Evolutionary conservation across 2,113 vertebrate species (phyloP).

Genomic region (Pollachius pollachius): DNA sequence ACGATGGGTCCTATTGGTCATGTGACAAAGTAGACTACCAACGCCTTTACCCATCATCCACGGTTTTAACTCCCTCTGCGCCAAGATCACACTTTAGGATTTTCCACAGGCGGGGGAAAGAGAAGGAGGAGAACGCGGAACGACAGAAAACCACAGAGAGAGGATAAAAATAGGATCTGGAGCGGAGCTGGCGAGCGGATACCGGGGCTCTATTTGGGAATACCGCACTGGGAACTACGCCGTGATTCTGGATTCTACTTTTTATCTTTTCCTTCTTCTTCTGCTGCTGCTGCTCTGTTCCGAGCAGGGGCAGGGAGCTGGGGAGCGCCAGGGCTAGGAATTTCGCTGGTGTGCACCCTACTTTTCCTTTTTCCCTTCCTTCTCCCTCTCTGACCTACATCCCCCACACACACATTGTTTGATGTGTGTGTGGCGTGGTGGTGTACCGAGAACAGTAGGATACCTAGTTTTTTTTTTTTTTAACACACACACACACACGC

Average conservation of each 20-base stretch:
- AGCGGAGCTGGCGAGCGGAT: slow-evolving; percentile 40
- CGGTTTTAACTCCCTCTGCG: no score
- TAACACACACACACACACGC: neutral
- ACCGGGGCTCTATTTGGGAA: slow-evolving; percentile 50
- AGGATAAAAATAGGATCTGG: slow-evolving; percentile 53
- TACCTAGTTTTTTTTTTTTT: no score
- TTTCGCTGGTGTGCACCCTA: neutral
- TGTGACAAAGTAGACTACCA: no score
- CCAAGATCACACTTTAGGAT: slow-evolving; percentile 17
- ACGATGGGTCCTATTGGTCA: no score
- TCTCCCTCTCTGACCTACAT: slow-evolving; percentile 52
- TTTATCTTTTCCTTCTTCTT: neutral
- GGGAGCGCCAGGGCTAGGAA: slow-evolving; percentile 36
- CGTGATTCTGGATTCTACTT: slow-evolving; percentile 54
- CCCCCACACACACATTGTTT: slow-evolving; percentile 12
- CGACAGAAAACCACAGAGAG: neutral
- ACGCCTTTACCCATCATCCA: no score
- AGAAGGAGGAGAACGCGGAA: no score
- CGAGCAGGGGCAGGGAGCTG: no score
- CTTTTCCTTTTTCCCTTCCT: slow-evolving; percentile 37
- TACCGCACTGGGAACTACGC: slow-evolving; percentile 36
- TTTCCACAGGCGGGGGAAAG: neutral
- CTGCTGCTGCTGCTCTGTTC: no score
- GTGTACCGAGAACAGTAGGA: slow-evolving; percentile 31
- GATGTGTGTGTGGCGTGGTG: slow-evolving; percentile 35